Evolutionary conservation across 2,888 invertebrate species (phyloP).

Genomic region (Callyntrura sp.): DNA sequence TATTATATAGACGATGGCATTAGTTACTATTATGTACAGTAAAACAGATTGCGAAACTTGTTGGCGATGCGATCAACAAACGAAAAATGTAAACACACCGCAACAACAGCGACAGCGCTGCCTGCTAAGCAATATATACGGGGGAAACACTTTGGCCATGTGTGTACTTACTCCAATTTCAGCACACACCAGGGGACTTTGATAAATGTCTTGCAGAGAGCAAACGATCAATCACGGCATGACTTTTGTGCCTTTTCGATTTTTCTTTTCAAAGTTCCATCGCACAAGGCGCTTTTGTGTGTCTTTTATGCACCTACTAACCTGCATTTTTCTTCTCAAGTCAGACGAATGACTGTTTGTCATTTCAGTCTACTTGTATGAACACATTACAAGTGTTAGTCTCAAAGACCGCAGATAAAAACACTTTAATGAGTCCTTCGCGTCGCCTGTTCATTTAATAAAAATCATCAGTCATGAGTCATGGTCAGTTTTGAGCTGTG

Average conservation of each 20-base stretch:
- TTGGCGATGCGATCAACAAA: conserved; percentile 22
- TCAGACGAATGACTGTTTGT: too few relatives aligned
- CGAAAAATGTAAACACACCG: neutral
- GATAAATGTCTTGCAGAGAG: conserved; percentile 69
- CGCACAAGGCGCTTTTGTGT: neutral
- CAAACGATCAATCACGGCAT: conserved; percentile 69
- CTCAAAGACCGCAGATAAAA: too few relatives aligned
- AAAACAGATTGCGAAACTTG: neutral
- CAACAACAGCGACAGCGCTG: neutral
- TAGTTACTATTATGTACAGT: neutral
- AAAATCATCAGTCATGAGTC: too few relatives aligned
- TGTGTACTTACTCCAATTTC: conserved; percentile 35
- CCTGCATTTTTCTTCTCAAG: neutral
- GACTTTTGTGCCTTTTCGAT: conserved; percentile 36
- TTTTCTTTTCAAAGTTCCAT: conserved; percentile 12
- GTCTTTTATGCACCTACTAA: conserved; percentile 32
- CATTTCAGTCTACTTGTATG: too few relatives aligned
- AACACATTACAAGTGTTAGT: too few relatives aligned
- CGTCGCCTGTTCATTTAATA: too few relatives aligned
- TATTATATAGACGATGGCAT: too few relatives aligned
- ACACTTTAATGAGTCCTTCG: too few relatives aligned
- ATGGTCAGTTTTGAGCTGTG: too few relatives aligned
- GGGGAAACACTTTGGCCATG: neutral
- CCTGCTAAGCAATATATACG: neutral
- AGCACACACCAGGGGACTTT: conserved; percentile 52